phyloP scores from a whole-genome alignment of 2,797 vertebrate genomes.

The Spinus olivaceus region DNA sequence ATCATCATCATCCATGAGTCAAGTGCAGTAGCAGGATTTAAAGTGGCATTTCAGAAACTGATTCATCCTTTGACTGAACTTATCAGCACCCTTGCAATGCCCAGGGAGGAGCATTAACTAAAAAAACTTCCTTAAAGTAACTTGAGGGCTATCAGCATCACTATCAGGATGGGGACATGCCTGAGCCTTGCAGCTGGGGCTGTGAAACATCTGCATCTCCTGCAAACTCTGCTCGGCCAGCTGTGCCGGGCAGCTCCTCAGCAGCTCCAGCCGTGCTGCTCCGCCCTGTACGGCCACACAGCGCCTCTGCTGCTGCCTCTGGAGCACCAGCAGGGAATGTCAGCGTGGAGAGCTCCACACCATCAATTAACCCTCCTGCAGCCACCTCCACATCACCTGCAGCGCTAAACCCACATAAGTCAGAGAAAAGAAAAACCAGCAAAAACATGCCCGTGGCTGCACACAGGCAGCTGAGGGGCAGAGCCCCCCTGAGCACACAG shows the following conservation, averaged over 20 bases:
- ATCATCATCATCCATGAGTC: rapidly evolving
- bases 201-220: background rate
- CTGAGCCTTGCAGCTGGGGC: background rate
- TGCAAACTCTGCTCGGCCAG: background rate
- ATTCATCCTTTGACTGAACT: background rate
- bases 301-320: background rate
- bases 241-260: background rate
- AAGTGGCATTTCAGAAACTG: background rate
- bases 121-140: background rate
- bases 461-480: rapidly evolving
- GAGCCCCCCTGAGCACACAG: background rate
- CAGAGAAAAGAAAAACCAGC: background rate
- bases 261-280: rapidly evolving
- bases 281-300: rapidly evolving
- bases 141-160: background rate
- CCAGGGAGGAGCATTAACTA: background rate
- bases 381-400: background rate
- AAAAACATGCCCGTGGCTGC: background rate
- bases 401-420: background rate
- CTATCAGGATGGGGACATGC: background rate
- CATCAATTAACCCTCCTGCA: background rate
- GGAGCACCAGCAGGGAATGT: background rate
- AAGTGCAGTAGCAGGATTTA: background rate
- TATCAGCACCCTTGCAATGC: background rate
- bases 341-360: rapidly evolving